Evolutionary conservation across 2,113 vertebrate species (phyloP), one percentile per base, ranked within the genome.

Genomic region (Crotalus horridus): DNA sequence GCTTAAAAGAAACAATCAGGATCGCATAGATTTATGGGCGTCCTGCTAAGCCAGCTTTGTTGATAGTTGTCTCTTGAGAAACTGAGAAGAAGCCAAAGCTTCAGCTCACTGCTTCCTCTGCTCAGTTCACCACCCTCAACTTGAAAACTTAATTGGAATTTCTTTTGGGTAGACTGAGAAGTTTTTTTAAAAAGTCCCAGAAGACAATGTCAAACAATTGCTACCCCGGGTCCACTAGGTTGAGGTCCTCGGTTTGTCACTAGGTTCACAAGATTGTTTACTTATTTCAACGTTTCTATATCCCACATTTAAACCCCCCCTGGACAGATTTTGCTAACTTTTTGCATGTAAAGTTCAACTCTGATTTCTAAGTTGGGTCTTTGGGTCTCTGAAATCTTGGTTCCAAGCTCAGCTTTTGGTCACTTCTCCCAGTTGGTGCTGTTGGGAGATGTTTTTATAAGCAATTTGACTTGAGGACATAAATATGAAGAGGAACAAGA

Each of bases 131-230:
- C 74, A 74, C 85, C 43, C 29, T 94, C 53, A 91, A 43, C 39
- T 43, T 92, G 85, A 91, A 90, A 93, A 93, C 53, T 90, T 92
- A 86, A 93, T 90, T 93, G 26, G 26, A 87, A 29, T 87, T 5
- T 26, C n/a, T 74, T 64, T 91, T 90, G 61, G 11, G 61, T n/a
- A 69, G 61, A 69, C 29, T 69, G 29, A n/a, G 10, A 13, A 69
- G 26, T 13, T n/a, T n/a, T 59, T 59, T 29, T 4, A 4, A n/a
- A 69, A 13, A 69, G n/a, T n/a, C 29, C 61, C 29, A 69, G 61
- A 69, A n/a, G 11, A n/a, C 61, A 69, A 69, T 13, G 61, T 11
- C 61, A 69, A 69, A 69, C 12, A 69, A 11, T 69, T 69, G 29
- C 11, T 69, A n/a, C 5, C 29, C n/a, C 11, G 29, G 29, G 61